Base-by-base conservation (phyloP, 2,113 vertebrate genomes). In the Pluvialis apricaria region DNA sequence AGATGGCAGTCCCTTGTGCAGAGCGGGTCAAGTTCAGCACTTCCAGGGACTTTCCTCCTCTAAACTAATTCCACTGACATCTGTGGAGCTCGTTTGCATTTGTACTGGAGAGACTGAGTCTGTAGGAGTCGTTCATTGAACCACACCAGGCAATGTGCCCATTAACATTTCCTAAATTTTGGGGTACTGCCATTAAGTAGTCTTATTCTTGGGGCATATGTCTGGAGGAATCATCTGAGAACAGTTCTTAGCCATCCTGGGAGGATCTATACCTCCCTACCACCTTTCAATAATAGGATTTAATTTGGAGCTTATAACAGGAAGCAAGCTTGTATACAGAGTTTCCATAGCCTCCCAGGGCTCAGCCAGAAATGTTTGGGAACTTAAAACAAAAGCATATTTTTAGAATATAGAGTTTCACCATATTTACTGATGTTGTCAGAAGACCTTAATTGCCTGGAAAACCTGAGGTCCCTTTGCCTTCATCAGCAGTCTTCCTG, bases 381-480 rank as follows among this genome's bases (percentile, higher is more conserved):
- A 94, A 94, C 83, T 86, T 84, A 92, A 96, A 97, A 93, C 92
- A 92, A 96, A 97, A 89, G 90, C 88, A 69, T 92, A 86, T 91
- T 94, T 96, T 94, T 86, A 76, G 77, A 79, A 81, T 93, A 84
- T 92, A 84, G 57, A 78, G 73, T 94, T 97, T 96, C 81, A 90
- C 54, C 60, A 10, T 72, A 95, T 95, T 94, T 92, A 93, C 96
- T 87, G 77, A 94, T 93, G 76, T 88, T 91, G 92, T 95, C 92
- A 87, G 82, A 76, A 90, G 86, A 65, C 70, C 77, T 75, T 89
- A 93, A 93, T 52, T 95, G 86, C 75, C 86, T 94, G 94, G 61
- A 97, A 95, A 94, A 91, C 83, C 81, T 94, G 83, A 82, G 47
- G 69, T 64, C 86, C 71, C 71, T 90, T 82, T 88, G 69, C 83